Evolutionary conservation across 2,113 vertebrate genomes (phyloP).

Genomic region (Zosterops borbonicus): DNA sequence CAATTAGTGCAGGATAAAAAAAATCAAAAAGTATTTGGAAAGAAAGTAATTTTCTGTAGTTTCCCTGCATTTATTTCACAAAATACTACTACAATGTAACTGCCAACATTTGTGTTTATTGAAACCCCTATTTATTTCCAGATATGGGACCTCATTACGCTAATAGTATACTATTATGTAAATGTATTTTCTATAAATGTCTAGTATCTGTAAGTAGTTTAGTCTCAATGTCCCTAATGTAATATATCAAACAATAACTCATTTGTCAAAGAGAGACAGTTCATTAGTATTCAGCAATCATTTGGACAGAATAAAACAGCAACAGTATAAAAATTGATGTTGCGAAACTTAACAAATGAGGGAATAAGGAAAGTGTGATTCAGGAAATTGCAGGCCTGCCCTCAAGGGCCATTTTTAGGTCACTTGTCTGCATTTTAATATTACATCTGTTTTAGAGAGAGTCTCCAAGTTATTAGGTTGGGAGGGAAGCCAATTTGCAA

Average conservation of each 20-base stretch:
- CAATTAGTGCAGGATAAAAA: not conserved
- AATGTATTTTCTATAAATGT: constrained; percentile 73
- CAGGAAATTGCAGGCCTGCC: constrained; percentile 72
- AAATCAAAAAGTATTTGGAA: not conserved
- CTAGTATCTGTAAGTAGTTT: constrained; percentile 72
- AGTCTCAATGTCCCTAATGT: constrained; percentile 71
- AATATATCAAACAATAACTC: constrained; percentile 80
- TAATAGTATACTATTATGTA: constrained; percentile 72
- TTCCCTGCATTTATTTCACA: constrained; percentile 1
- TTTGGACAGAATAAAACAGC: constrained; percentile 72
- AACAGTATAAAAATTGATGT: constrained; percentile 78
- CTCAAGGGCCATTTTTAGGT: constrained; percentile 73
- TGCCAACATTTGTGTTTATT: constrained; percentile 42
- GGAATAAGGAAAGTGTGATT: constrained; percentile 70
- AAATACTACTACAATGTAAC: not conserved
- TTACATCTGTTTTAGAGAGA: constrained; percentile 73
- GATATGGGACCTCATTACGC: constrained; percentile 62
- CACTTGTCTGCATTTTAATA: constrained; percentile 79
- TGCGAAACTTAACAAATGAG: constrained; percentile 77
- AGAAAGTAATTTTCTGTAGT: constrained; percentile 2
- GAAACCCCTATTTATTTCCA: constrained; percentile 54
- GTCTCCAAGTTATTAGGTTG: constrained; percentile 67
- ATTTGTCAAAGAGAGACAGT: constrained; percentile 77
- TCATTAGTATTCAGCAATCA: constrained; percentile 76
- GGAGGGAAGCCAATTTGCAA: constrained; percentile 72